Conservation (phyloP, 2,888 invertebrate species). For the Epinotia brunnichana region DNA sequence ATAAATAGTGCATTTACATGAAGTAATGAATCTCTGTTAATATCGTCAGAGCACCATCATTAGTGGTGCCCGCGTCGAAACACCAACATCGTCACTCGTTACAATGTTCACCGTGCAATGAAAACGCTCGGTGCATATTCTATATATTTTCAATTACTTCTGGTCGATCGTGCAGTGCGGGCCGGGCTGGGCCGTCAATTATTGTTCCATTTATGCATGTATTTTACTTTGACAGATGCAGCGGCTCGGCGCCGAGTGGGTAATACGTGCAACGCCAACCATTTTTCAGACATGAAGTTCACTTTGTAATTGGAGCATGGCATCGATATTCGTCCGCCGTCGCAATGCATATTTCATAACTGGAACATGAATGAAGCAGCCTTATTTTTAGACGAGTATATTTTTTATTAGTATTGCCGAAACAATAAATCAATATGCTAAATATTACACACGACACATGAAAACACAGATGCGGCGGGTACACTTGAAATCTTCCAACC, state of each 20-base stretch:
- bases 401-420: background rate
- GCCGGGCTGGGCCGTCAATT: slow-evolving; percentile 56
- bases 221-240: slow-evolving; percentile 33
- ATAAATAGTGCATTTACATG: too few species aligned
- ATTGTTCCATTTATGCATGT: slow-evolving; percentile 56
- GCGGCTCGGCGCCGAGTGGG: slow-evolving; percentile 22
- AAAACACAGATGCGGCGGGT: background rate
- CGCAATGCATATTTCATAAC: slow-evolving; percentile 68
- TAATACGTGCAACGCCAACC: slow-evolving; percentile 48
- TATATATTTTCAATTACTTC: slow-evolving; percentile 32
- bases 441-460: background rate
- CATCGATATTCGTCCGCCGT: slow-evolving; percentile 65
- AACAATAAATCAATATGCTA: background rate
- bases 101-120: slow-evolving; percentile 12
- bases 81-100: slow-evolving; percentile 15
- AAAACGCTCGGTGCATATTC: slow-evolving; percentile 15
- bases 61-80: too few species aligned
- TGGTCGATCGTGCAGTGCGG: slow-evolving; percentile 14
- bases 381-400: background rate
- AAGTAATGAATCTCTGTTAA: too few species aligned
- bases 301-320: slow-evolving; percentile 64
- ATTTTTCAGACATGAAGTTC: slow-evolving; percentile 53
- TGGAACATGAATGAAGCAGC: slow-evolving; percentile 46
- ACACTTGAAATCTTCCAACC: too few species aligned
- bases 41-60: too few species aligned